Percentiles rank a stretch among this genome's conserved stretches.
Conservation (phyloP, 2,888 invertebrate genomes). For the Anoncus sp. region DNA sequence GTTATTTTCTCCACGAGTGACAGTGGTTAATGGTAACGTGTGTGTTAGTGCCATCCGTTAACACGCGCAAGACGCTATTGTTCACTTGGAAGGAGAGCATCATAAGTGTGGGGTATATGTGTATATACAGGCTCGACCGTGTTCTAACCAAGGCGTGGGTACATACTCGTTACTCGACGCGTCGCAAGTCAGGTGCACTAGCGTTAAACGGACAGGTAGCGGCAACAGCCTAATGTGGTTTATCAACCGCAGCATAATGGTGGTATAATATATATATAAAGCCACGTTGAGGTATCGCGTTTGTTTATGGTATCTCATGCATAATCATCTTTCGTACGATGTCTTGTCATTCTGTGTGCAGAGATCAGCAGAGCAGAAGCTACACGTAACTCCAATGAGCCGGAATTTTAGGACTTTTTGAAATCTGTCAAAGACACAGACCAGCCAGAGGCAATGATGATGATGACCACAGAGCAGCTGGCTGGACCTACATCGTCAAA, state of each 20-base stretch:
- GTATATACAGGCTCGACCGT: constrained; percentile 4
- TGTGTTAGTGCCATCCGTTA: constrained; percentile 9
- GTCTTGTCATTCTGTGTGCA: too few species aligned
- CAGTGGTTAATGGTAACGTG: constrained; percentile 16
- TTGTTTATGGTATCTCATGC: constrained; percentile 9
- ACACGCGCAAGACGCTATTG: constrained; percentile 24
- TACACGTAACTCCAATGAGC: too few species aligned
- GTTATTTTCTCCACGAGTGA: constrained; percentile 30
- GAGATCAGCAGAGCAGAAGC: too few species aligned
- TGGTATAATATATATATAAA: constrained; percentile 33
- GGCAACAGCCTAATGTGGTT: constrained; percentile 41
- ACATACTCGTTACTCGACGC: constrained; percentile 34
- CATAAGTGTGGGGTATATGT: constrained; percentile 16
- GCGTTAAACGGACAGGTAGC: constrained; percentile 37
- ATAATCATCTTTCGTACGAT: constrained; percentile 15
- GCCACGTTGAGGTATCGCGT: constrained; percentile 8
- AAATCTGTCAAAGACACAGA: too few species aligned
- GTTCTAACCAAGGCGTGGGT: constrained; percentile 30
- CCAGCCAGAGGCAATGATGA: too few species aligned
- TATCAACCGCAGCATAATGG: constrained; percentile 48
- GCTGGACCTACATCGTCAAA: too few species aligned
- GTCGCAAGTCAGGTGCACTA: constrained; percentile 42
- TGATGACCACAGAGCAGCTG: too few species aligned
- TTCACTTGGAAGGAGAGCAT: constrained; percentile 23
- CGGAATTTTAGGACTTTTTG: too few species aligned